Base-by-base conservation (phyloP, 2,888 invertebrate species). In the Hanleya hanleyi region DNA sequence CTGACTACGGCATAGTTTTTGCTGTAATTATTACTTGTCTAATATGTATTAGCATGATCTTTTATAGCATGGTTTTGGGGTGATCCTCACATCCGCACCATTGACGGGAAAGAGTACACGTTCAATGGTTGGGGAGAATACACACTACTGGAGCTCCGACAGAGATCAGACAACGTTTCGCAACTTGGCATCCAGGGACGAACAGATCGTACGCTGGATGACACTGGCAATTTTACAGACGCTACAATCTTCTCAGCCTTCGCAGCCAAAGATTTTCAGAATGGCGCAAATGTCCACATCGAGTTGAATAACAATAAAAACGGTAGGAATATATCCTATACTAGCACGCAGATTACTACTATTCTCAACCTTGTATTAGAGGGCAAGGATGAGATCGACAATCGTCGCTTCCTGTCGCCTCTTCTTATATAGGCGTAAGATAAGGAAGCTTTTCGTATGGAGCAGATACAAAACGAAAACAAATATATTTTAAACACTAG, bases 71-170 rank as follows among this genome's bases (percentile, higher is more conserved):
- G n/a, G 26, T 57, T 32, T 29, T 57, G 26, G 26, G 61, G 61
- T 1, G 61, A 57, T 57, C 61, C 61, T 22, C 61, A 57, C 33
- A 26, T 57, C 2, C 4, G 18, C 1, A 57, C 61, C 26, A 26
- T 57, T 26, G 61, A 57, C 18, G 61, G 61, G 15, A 15, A 22
- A 15, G 61, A 22, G 26, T 57, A 57, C 61, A 57, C 61, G 33
- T 57, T 57, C 26, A 57, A 57, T 29, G 61, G 61, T 32, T 57
- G 61, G 61, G 61, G 61, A 15, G 61, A 57, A 26, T 57, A 57
- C 61, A 57, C 61, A 1, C 61, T 57, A 32, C 61, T 57, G 61
- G 33, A 57, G 18, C 3, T 57, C 4, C 61, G 7, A 1, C 15
- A 9, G 26, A 57, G 29, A 26, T 15, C 15, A 15, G 33, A 26